A percentile compares a stretch with the other conserved stretches of the same genome.
Conservation (phyloP, 2,113 vertebrate genomes). For the Pelvicachromis taeniatus region DNA sequence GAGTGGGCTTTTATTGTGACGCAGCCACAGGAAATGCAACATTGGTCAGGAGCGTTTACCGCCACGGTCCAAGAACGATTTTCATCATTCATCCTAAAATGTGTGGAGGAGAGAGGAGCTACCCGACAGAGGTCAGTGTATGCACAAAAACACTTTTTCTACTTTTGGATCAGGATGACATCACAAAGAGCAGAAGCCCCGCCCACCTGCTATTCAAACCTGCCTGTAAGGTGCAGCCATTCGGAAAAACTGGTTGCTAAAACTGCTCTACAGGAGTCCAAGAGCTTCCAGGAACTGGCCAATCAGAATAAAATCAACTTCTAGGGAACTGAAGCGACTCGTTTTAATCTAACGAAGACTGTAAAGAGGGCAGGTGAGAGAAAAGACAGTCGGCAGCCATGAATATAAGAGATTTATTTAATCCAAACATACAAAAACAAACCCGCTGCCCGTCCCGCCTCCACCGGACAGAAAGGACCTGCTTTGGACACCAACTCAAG, state of each 20-base stretch:
- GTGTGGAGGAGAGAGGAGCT: neutral
- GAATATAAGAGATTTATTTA: conserved; percentile 29
- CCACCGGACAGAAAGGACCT: neutral
- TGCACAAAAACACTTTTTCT: neutral
- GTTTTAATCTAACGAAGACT: neutral
- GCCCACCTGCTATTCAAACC: too few relatives aligned
- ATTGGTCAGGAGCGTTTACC: neutral
- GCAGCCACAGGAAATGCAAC: neutral
- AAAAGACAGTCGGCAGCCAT: neutral
- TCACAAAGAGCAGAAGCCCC: neutral
- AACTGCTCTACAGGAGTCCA: neutral
- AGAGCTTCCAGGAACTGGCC: neutral
- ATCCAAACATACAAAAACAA: conserved; percentile 22
- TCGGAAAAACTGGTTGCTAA: neutral
- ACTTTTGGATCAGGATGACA: neutral
- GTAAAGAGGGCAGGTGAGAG: neutral
- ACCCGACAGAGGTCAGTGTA: neutral
- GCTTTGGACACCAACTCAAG: neutral
- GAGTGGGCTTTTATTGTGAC: neutral
- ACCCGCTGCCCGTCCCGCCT: neutral
- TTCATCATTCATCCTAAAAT: neutral
- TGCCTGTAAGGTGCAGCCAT: neutral
- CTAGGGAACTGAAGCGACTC: neutral
- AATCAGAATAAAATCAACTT: neutral
- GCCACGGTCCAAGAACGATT: neutral